Evolutionary conservation across 2,797 vertebrate genomes (phyloP).

Genomic region (Diplodus sargus): DNA sequence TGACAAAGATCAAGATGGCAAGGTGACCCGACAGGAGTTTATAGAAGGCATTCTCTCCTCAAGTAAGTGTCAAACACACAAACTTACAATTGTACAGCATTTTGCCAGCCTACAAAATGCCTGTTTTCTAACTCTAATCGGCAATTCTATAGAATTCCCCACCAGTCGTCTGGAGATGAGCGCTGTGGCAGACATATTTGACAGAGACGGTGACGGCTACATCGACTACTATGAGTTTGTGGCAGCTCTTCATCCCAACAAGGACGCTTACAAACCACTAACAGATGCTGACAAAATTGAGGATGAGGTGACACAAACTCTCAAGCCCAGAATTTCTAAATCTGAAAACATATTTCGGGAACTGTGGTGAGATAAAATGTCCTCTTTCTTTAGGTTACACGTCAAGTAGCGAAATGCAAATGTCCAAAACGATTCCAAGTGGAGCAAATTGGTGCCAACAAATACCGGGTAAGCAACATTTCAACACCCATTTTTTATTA

Average conservation of each 20-base stretch:
- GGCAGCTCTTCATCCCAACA: conserved; percentile 98
- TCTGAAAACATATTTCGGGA: neutral
- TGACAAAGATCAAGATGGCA: conserved; percentile 99
- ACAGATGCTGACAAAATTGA: conserved; percentile 99
- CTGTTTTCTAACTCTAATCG: conserved; percentile 7
- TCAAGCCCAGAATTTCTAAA: neutral
- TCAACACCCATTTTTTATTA: neutral
- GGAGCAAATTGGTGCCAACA: conserved; percentile 99
- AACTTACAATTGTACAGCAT: neutral
- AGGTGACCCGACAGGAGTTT: conserved; percentile 98
- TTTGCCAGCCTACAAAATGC: neutral
- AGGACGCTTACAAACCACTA: conserved; percentile 97
- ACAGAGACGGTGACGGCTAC: conserved; percentile 98
- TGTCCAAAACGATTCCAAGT: conserved; percentile 99
- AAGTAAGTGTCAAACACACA: conserved; percentile 86
- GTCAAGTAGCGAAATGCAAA: conserved; percentile 99
- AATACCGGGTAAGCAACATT: conserved; percentile 92
- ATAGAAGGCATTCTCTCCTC: conserved; percentile 99
- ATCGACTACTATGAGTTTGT: conserved; percentile 99
- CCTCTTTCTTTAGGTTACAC: conserved; percentile 89
- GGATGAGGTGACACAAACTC: conserved; percentile 89
- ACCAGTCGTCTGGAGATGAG: conserved; percentile 99
- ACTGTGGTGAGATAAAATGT: conserved; percentile 5
- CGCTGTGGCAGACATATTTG: conserved; percentile 98
- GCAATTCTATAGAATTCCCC: conserved; percentile 89